Evolutionary conservation across 2,797 vertebrate species (phyloP), one percentile per base, ranked within the genome.

Genomic region (Typhlichthys eigenmanni): DNA sequence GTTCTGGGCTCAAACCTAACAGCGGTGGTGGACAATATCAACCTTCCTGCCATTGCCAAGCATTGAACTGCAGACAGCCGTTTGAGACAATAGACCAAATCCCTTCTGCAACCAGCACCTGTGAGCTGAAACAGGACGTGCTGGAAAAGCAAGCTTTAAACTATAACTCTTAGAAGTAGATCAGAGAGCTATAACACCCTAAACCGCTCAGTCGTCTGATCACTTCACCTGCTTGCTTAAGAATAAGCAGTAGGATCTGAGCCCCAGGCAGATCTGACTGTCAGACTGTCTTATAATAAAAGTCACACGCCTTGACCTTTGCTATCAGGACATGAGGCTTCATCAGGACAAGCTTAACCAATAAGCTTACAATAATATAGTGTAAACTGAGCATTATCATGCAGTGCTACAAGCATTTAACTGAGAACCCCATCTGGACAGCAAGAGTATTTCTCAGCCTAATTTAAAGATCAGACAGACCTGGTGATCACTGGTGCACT

Each of bases 241-340:
- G 68, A 71, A 74, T 69, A 69, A 60, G 48, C 64, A 16, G 50
- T 50, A 43, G 51, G 58, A 75, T 73, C 63, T 60, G 32, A 69
- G 72, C 63, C 66, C 54, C 66, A 69, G 80, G 74, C 85, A 91
- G 82, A 86, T 87, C 88, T 88, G 86, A 90, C 86, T 83, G 78
- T 19, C 0, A n/a, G 68, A 57, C 14, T 1, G 72, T 51, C 70
- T 82, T 72, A 72, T 81, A 71, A 72, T 81, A 71, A 67, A 71
- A 75, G 77, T 83, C 85, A 88, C 77, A 54, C 88, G 84, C 76
- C 59, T 67, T 63, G 59, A 75, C 80, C 72, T 74, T 80, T 60
- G 29, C 62, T 59, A 62, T 72, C 50, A 14, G 66, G 46, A 2
- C 51, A 29, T 58, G 6, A 49, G 29, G 57, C 58, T 13, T 11